These are phyloP conservation scores for Microtus richardsoni DNA, from an alignment of 2,113 vertebrate species.

Conservation along the genomic window DNA sequence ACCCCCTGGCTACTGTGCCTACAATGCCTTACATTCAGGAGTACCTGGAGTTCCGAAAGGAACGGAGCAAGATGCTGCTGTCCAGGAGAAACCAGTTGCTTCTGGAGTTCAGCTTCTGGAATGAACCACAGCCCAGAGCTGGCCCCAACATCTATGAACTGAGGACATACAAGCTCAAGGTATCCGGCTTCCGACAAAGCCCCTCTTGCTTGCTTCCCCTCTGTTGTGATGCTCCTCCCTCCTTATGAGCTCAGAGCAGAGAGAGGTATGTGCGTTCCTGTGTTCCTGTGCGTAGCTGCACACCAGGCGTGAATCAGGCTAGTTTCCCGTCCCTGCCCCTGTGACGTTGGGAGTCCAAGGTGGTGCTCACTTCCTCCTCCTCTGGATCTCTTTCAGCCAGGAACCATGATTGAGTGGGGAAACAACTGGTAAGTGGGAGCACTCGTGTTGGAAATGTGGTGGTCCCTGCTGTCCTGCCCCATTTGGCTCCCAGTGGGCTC, in stretches of 20 bases:
- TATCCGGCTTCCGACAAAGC: slow-evolving; percentile 33
- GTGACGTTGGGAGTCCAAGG: neutral
- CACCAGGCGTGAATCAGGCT: neutral
- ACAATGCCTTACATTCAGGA: slow-evolving; percentile 82
- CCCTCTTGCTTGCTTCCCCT: neutral
- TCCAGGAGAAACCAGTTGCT: slow-evolving; percentile 96
- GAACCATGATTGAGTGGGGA: slow-evolving; percentile 99
- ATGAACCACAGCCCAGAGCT: slow-evolving; percentile 91
- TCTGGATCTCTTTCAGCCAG: slow-evolving; percentile 88
- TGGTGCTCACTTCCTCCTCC: neutral
- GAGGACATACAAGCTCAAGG: slow-evolving; percentile 95
- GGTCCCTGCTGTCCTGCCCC: neutral
- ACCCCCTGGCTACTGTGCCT: neutral
- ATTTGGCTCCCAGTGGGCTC: neutral
- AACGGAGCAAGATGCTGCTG: slow-evolving; percentile 94
- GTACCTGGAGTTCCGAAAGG: slow-evolving; percentile 93
- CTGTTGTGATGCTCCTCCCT: neutral
- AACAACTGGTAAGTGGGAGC: slow-evolving; percentile 94
- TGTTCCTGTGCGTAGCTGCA: neutral
- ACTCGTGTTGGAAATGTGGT: neutral
- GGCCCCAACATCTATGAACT: slow-evolving; percentile 97
- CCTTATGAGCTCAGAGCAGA: neutral
- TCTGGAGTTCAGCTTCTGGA: slow-evolving; percentile 99
- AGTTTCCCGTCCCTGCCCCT: neutral
- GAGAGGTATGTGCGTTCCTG: neutral